A percentile compares a stretch with the other conserved stretches of the same genome.
These are phyloP conservation scores for Muricea muricata DNA, from an alignment of 92 coral and sea anemone genomes.

Conservation along the genomic window DNA sequence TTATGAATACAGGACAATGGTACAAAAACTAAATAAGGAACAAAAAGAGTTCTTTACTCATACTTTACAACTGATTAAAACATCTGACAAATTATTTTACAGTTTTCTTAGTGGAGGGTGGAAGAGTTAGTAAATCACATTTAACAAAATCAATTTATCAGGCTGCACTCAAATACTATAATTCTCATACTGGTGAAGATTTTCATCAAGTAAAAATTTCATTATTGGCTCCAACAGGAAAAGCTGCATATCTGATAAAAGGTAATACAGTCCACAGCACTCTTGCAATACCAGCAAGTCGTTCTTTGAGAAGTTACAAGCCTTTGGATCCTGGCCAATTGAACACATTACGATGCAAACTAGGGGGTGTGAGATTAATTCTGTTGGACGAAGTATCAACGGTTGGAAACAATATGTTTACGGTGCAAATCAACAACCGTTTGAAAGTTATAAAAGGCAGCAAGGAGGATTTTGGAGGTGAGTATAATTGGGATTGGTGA, in stretches of 20 bases:
- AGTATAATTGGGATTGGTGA: constrained; percentile 62
- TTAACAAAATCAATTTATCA: constrained; percentile 2
- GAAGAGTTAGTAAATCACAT: constrained; percentile 15
- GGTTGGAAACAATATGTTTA: constrained; percentile 64
- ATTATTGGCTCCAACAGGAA: neutral
- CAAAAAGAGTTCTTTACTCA: constrained; percentile 56
- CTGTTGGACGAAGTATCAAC: constrained; percentile 61
- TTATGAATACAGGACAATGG: constrained; percentile 6
- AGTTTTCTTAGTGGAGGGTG: constrained; percentile 8
- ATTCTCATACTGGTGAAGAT: constrained; percentile 1
- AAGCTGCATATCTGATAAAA: neutral
- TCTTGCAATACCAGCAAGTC: neutral
- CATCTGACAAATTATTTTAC: constrained; percentile 28
- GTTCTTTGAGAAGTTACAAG: neutral
- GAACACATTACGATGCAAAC: constrained; percentile 22
- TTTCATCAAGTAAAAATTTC: neutral
- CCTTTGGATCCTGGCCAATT: neutral
- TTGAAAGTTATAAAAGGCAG: constrained; percentile 55
- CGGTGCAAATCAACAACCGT: constrained; percentile 50
- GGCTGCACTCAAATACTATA: constrained; percentile 16
- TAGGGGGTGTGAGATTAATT: constrained; percentile 45
- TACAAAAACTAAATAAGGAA: constrained; percentile 14
- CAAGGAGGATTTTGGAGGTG: constrained; percentile 57
- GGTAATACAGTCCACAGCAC: neutral
- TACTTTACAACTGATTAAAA: constrained; percentile 34